Evolutionary conservation across 2,113 vertebrate species (phyloP).

Genomic region (Upupa epops): DNA sequence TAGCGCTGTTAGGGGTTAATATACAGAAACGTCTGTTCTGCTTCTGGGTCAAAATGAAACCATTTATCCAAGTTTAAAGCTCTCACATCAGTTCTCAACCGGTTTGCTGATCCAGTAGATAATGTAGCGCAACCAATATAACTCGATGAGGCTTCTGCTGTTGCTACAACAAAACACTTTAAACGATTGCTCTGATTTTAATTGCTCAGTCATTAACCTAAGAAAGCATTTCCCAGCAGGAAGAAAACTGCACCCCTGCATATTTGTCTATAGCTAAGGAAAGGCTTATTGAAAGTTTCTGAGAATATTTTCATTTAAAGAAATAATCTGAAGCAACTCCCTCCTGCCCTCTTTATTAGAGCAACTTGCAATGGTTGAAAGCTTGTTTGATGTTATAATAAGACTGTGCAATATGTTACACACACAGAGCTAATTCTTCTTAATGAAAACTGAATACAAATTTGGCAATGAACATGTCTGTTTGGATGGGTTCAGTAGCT

Average conservation of each 20-base stretch:
- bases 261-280: background rate
- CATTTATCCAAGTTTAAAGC: background rate
- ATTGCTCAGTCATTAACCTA: conserved; percentile 42
- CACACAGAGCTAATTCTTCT: background rate
- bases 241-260: background rate
- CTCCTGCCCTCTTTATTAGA: background rate
- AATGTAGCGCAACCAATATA: conserved; percentile 52
- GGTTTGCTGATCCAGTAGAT: conserved; percentile 34
- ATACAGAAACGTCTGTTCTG: background rate
- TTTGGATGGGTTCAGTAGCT: background rate
- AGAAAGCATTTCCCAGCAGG: background rate
- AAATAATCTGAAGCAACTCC: background rate
- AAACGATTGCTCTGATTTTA: conserved; percentile 31
- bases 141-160: conserved; percentile 50
- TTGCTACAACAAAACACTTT: conserved; percentile 9
- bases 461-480: background rate
- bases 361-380: background rate
- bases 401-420: background rate
- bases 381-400: background rate
- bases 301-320: background rate
- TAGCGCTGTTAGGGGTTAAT: background rate
- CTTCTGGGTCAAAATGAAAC: conserved; percentile 8
- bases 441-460: background rate
- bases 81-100: background rate
- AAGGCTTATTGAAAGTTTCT: background rate